A percentile compares a stretch with the other conserved stretches of the same genome.
These are phyloP conservation scores for Butorides virescens DNA, from an alignment of 2,113 vertebrate genomes.

Conservation along the genomic window DNA sequence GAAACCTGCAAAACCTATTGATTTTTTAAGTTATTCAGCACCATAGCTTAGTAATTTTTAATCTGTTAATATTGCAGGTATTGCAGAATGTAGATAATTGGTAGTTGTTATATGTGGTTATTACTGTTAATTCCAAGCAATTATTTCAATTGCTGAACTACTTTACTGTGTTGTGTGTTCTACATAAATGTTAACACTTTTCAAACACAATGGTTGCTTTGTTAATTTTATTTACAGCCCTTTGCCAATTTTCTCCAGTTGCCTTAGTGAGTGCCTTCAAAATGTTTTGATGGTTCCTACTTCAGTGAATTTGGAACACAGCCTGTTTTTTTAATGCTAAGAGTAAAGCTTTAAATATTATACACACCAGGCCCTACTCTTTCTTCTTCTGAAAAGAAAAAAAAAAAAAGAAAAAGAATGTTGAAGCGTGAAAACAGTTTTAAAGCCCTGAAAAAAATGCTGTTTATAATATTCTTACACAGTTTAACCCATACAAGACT, in stretches of 20 bases:
- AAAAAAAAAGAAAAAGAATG: not conserved
- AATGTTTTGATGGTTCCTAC: not conserved
- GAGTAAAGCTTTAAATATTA: not conserved
- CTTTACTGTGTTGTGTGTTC: not conserved
- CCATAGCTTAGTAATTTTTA: not conserved
- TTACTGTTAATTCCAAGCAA: not conserved
- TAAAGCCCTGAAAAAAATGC: not conserved
- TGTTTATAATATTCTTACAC: not conserved
- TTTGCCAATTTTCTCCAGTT: not conserved
- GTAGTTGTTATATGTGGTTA: not conserved
- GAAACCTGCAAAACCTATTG: not conserved
- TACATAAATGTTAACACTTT: not conserved
- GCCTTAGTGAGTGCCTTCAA: not conserved
- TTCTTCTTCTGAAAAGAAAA: not conserved
- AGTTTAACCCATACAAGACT: not conserved
- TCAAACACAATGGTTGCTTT: not conserved
- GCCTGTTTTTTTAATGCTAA: not conserved
- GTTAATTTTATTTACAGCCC: conserved; percentile 5
- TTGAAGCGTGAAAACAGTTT: not conserved
- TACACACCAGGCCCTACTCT: not conserved
- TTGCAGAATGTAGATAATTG: not conserved
- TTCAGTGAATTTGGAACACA: not conserved
- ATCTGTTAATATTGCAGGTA: not conserved
- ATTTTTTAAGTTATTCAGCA: not conserved
- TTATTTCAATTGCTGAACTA: not conserved